Percentiles rank a stretch among this genome's conserved stretches.
These are phyloP conservation scores for Dendropsophus ebraccatus DNA, from an alignment of 2,113 vertebrate species.

Conservation along the genomic window DNA sequence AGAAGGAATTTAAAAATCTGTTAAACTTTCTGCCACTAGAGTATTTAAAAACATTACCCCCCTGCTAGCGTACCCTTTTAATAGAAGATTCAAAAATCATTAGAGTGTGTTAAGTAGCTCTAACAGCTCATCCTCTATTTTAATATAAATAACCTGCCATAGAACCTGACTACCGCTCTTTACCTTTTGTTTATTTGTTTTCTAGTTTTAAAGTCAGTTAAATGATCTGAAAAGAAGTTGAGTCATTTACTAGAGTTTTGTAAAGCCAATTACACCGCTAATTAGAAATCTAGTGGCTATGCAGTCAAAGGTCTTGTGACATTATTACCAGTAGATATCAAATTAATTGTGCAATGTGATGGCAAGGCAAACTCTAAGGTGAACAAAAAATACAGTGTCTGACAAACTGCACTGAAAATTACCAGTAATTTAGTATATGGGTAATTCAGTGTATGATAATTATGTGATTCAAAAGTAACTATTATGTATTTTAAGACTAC, in stretches of 20 bases:
- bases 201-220: not conserved
- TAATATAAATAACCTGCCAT: not conserved
- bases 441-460: not conserved
- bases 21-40: too few relatives aligned
- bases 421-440: not conserved
- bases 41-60: too few relatives aligned
- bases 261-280: not conserved
- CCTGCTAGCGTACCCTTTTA: too few relatives aligned
- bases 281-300: not conserved
- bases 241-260: not conserved
- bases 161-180: not conserved
- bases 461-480: not conserved
- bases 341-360: not conserved
- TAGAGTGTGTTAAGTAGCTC: not conserved
- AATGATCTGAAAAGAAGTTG: not conserved
- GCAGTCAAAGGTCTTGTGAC: not conserved
- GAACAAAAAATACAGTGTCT: not conserved
- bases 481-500: too few relatives aligned
- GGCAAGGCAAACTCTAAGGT: not conserved
- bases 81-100: too few relatives aligned
- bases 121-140: not conserved
- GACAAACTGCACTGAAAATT: slow-evolving; percentile 1
- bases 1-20: too few relatives aligned
- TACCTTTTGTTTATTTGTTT: not conserved
- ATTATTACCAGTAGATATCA: not conserved